Conservation (phyloP, 2,113 vertebrate genomes). For the Notothenia coriiceps region DNA sequence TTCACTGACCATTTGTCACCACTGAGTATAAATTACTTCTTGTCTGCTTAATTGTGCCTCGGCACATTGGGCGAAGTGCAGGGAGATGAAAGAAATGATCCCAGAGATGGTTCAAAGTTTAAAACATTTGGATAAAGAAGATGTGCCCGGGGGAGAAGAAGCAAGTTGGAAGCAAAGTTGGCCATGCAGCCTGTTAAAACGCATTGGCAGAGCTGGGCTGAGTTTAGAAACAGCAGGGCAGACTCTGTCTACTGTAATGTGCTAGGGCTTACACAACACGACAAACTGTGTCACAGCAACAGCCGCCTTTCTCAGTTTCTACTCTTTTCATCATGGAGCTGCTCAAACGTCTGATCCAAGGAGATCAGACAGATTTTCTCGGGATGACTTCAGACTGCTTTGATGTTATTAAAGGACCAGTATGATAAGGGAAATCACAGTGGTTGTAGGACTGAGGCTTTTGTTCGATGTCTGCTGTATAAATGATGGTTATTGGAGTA, state of each 20-base stretch:
- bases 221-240: conserved; percentile 7
- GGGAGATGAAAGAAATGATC: conserved; percentile 72
- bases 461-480: background rate
- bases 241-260: conserved; percentile 10
- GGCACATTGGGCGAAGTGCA: conserved; percentile 53
- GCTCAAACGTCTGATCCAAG: conserved; percentile 59
- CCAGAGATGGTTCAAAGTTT: conserved; percentile 65
- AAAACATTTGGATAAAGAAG: conserved; percentile 51
- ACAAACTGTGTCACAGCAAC: conserved; percentile 47
- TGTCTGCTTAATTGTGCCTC: conserved; percentile 78
- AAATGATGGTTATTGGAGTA: too few relatives aligned
- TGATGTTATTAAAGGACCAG: conserved; percentile 64
- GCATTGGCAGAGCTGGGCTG: conserved; percentile 28
- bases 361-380: conserved; percentile 64
- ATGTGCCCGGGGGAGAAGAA: conserved; percentile 10
- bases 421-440: conserved; percentile 1
- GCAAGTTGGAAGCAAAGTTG: conserved; percentile 57
- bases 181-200: conserved; percentile 14
- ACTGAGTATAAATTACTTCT: conserved; percentile 80
- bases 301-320: conserved; percentile 56
- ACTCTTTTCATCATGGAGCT: conserved; percentile 71
- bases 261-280: conserved; percentile 21
- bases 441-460: conserved; percentile 13
- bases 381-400: conserved; percentile 61
- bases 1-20: conserved; percentile 84